A percentile compares a stretch with the other conserved stretches of the same genome.
Evolutionary conservation across 2,888 invertebrate genomes (phyloP).

Genomic region (Odontocolon sp.): DNA sequence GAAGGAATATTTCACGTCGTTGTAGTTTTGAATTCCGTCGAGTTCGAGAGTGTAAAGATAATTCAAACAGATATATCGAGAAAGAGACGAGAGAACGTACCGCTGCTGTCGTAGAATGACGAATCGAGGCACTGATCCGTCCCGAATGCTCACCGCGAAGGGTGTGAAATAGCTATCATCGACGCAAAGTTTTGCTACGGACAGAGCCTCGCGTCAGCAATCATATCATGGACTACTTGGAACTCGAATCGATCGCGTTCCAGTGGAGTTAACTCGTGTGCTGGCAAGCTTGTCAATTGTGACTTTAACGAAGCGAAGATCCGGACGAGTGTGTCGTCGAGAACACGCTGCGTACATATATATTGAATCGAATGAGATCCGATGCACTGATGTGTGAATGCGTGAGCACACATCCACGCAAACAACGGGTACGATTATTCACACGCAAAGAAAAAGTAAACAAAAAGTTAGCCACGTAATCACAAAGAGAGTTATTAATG

Average conservation of each 20-base stretch:
- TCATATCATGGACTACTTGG: conserved; percentile 30
- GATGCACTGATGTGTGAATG: neutral
- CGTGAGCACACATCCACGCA: neutral
- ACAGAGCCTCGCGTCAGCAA: too few species aligned
- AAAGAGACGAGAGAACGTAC: conserved; percentile 31
- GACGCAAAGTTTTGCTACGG: conserved; percentile 9
- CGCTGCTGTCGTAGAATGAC: conserved; percentile 68
- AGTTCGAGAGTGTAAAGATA: conserved; percentile 50
- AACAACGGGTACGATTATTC: neutral
- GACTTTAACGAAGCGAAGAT: conserved; percentile 32
- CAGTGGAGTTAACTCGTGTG: conserved; percentile 45
- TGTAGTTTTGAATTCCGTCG: conserved; percentile 5
- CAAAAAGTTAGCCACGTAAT: too few species aligned
- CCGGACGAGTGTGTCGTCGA: conserved; percentile 5
- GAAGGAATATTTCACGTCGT: conserved; percentile 26
- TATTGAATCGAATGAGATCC: conserved; percentile 32
- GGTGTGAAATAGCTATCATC: conserved; percentile 72
- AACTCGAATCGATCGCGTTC: conserved; percentile 48
- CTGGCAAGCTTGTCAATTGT: conserved; percentile 34
- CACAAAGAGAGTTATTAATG: too few species aligned
- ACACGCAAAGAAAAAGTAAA: too few species aligned
- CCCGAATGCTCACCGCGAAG: conserved; percentile 72
- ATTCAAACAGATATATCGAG: conserved; percentile 44
- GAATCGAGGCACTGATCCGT: conserved; percentile 75
- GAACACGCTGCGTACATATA: neutral